phyloP scores from a whole-genome alignment of 1,140 invertebrate species.

The Danaus melanippus region DNA sequence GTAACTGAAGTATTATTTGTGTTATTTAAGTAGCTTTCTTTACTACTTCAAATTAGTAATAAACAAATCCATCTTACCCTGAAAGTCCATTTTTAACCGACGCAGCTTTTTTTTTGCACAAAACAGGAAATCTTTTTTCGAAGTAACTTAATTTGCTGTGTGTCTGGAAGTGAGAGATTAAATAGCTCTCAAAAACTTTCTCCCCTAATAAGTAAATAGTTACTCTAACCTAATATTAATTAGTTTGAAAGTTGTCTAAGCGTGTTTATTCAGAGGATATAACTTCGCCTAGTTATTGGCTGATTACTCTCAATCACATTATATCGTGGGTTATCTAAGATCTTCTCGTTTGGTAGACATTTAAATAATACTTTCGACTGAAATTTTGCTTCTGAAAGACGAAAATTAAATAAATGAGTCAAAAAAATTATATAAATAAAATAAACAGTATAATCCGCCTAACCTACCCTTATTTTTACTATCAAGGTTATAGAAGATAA shows the following conservation, averaged over 20 bases:
- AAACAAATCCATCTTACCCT: too few relatives aligned
- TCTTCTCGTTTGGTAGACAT: neutral
- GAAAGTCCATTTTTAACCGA: too few relatives aligned
- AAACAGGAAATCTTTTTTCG: too few relatives aligned
- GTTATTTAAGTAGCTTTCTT: too few relatives aligned
- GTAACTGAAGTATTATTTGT: too few relatives aligned
- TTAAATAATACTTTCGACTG: too few relatives aligned
- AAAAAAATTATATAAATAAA: neutral
- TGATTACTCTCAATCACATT: too few relatives aligned
- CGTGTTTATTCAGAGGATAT: neutral
- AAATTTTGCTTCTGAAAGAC: neutral
- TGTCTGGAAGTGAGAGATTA: constrained; percentile 6
- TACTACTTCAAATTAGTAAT: too few relatives aligned
- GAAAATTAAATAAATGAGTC: neutral
- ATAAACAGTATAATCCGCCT: neutral
- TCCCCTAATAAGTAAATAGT: constrained; percentile 14
- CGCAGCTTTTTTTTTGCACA: too few relatives aligned
- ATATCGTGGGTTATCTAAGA: neutral
- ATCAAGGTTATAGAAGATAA: too few relatives aligned
- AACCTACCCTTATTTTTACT: neutral
- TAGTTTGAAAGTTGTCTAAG: constrained; percentile 9
- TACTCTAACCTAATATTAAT: constrained; percentile 10
- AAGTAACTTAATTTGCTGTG: too few relatives aligned
- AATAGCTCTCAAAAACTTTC: constrained; percentile 9
- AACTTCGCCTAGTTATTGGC: too few relatives aligned